Conservation (phyloP, 2,113 vertebrate genomes). For the Gopherus evgoodei region DNA sequence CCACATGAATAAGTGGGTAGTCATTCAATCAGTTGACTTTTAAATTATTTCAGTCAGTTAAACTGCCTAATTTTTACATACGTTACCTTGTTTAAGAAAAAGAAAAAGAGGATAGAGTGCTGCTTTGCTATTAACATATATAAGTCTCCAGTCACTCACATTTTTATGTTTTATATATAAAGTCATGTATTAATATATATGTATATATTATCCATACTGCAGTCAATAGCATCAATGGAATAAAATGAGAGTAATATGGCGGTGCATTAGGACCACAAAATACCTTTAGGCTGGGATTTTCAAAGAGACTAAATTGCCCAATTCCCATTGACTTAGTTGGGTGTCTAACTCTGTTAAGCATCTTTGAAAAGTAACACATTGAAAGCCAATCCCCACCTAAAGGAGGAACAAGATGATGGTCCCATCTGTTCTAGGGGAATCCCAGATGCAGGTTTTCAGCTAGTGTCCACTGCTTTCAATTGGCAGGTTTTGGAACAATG, state of each 20-base stretch:
- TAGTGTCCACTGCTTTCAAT: background rate
- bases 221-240: background rate
- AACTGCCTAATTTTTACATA: conserved; percentile 22
- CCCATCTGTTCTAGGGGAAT: background rate
- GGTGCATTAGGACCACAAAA: background rate
- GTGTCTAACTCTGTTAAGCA: background rate
- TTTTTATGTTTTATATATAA: background rate
- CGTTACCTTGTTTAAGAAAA: background rate
- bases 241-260: background rate
- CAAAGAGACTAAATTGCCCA: background rate
- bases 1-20: conserved; percentile 34
- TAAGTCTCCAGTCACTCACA: background rate
- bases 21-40: conserved; percentile 30
- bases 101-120: background rate
- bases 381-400: background rate
- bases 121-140: background rate
- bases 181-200: background rate
- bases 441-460: background rate
- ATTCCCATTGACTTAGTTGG: background rate
- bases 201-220: background rate
- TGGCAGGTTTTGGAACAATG: background rate
- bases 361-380: background rate
- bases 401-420: conserved; percentile 3
- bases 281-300: background rate
- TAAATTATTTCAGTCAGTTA: conserved; percentile 30